Base-by-base conservation (phyloP, 1,140 invertebrate genomes). In the Wasmannia auropunctata region DNA sequence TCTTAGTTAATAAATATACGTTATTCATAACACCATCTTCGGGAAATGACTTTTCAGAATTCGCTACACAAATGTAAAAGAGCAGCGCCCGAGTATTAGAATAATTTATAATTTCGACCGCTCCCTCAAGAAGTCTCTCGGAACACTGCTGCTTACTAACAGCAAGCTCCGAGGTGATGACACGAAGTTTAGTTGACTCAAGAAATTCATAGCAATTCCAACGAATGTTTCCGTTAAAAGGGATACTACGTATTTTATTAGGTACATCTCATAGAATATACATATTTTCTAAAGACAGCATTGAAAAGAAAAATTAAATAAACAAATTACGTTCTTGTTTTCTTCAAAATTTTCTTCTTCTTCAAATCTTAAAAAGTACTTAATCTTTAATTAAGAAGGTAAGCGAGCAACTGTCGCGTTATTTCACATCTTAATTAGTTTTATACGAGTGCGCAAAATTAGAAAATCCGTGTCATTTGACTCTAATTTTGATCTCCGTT, bases 41-140 rank as follows among this genome's bases (percentile, higher is more conserved):
- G 56, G 46, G 56, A 46, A 49, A 19, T 25, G 25, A 65, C 46
- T 22, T 37, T 28, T 14, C 43, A n/a, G 31, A 46, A 19, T 65
- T 65, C 22, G 51, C 31, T 46, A 69, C n/a, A 69, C 14, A 34
- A 86, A 62, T 56, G 46, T 14, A 46, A 22, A 43, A 56, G 40
- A 63, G 58, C 22, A 34, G 60, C 74, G 37, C 49, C 14, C 16
- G 37, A 7, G n/a, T 54, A 19, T 37, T 16, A 31, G 70, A 77
- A 70, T 84, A 76, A 88, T 87, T 88, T 76, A 87, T 58, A 43
- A 63, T 88, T 87, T 87, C 56, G 34, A 40, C 31, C 31, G 70
- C 19, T 28, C 51, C 14, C 31, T 60, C 62, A 49, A 28, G 28
- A 34, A 63, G 10, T 51, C 40, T 37, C 51, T 10, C 10, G 49